phyloP scores from a whole-genome alignment of 2,113 vertebrate species.

The Atractosteus spatula region DNA sequence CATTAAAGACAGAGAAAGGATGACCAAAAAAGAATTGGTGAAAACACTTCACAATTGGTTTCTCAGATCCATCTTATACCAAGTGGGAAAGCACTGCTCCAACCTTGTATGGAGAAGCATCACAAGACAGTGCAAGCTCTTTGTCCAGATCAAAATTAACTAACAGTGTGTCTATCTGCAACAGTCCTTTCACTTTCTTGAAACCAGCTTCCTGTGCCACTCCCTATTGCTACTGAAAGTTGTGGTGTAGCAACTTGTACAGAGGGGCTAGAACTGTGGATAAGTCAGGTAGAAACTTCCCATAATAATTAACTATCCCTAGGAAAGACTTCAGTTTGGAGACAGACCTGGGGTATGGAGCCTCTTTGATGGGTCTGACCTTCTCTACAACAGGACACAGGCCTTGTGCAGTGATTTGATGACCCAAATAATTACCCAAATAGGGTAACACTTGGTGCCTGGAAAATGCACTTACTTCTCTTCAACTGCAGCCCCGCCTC shows the following conservation, averaged over 20 bases:
- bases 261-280: conserved; percentile 7
- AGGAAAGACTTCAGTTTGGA: conserved; percentile 18
- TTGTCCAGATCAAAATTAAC: not conserved
- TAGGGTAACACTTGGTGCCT: conserved; percentile 10
- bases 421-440: conserved; percentile 12
- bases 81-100: conserved; percentile 16
- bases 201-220: conserved; percentile 15
- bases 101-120: conserved; percentile 13
- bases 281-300: conserved; percentile 16
- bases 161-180: not conserved
- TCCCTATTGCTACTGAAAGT: conserved; percentile 13
- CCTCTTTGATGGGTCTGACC: conserved; percentile 25
- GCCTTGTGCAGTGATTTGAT: conserved; percentile 19
- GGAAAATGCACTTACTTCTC: conserved; percentile 12
- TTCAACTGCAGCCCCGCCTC: conserved; percentile 10
- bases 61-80: conserved; percentile 22
- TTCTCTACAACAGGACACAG: conserved; percentile 24
- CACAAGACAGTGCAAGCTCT: conserved; percentile 19
- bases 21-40: too few relatives aligned
- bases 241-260: conserved; percentile 10
- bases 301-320: conserved; percentile 25
- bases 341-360: conserved; percentile 11
- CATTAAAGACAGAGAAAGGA: too few relatives aligned
- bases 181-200: conserved; percentile 16
- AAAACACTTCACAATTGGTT: conserved; percentile 1